Evolutionary conservation across 2,113 vertebrate species (phyloP), one percentile per base, ranked within the genome.

Genomic region (Himantopus leucocephalus): DNA sequence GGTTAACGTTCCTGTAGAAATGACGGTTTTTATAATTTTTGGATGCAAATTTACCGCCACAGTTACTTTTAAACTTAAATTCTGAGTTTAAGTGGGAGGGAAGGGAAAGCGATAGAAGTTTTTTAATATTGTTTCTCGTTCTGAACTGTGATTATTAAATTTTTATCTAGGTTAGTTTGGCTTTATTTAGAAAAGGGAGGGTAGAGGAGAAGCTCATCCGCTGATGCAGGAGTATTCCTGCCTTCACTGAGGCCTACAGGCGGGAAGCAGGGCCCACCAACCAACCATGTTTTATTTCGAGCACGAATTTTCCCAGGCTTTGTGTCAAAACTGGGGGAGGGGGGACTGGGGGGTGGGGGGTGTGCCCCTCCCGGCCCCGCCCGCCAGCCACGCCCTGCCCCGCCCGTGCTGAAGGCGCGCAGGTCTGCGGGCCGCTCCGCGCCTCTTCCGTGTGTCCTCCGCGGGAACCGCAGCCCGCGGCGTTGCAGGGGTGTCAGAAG

Each of bases 401-500:
- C 12, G 19, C 39, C 55, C 19, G 14, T 12, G 41, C 41, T 41
- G 41, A 41, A 41, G 41, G 41, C 12, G 41, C 41, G 14, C 41
- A 41, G 41, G 41, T 41, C 41, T 41, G 41, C 15, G 43, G 43
- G 43, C 55, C 53, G 14, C 53, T 55, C 53, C 15, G 56, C 39
- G 95, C 92, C 96, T 68, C 92, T 86, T 66, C 32, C 82, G 73
- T 74, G 96, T 98, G 97, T 98, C 97, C 95, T 94, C 79, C 95
- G 96, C 97, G 97, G 98, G 98, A 98, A 98, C 97, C 98, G 97
- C 92, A 77, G 67, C 52, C 91, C 93, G 93, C 96, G 95, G 96
- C 95, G 68, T 60, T 63, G 74, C 63, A 80, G 97, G 98, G 98
- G 98, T 98, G 98, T 98, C 95, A 96, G 97, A 99, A 99, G 98